A percentile compares a stretch with the other conserved stretches of the same genome.
Conservation (phyloP, 1,140 invertebrate species). For the Drosophila malerkotliana region DNA sequence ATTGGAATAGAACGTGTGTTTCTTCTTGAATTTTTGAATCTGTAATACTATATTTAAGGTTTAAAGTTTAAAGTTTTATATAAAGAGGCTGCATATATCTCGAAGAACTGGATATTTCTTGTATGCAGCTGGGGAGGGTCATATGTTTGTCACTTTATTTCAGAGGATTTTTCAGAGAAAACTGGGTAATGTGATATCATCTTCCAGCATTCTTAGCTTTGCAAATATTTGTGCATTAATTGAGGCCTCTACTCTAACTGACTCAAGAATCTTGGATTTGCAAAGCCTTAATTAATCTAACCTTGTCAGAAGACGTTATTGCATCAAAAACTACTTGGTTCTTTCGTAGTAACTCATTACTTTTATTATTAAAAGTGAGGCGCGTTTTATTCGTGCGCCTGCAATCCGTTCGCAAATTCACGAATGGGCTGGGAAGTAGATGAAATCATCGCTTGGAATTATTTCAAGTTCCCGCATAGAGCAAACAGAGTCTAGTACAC, state of each 20-base stretch:
- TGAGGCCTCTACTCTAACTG: conserved; percentile 2
- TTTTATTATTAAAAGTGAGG: conserved; percentile 26
- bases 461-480: conserved; percentile 66
- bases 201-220: conserved; percentile 23
- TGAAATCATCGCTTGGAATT: conserved; percentile 79
- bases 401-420: conserved; percentile 13
- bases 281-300: conserved; percentile 62
- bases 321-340: conserved; percentile 34
- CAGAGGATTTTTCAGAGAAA: conserved; percentile 6
- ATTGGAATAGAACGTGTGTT: conserved; percentile 42
- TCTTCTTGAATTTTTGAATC: conserved; percentile 5
- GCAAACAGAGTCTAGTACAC: conserved; percentile 15
- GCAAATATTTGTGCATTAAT: conserved; percentile 73
- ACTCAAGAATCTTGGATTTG: conserved; percentile 25
- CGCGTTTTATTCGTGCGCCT: conserved; percentile 29
- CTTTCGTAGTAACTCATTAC: conserved; percentile 1
- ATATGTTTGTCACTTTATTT: background rate
- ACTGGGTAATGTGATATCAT: conserved; percentile 58
- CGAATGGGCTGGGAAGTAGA: conserved; percentile 56
- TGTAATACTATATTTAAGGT: background rate
- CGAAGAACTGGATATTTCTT: conserved; percentile 58
- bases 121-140: conserved; percentile 13
- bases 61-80: background rate
- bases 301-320: conserved; percentile 46
- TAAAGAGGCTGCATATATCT: conserved; percentile 11